Conservation (phyloP, 2,888 invertebrate genomes). For the Drosophila kokeensis region DNA sequence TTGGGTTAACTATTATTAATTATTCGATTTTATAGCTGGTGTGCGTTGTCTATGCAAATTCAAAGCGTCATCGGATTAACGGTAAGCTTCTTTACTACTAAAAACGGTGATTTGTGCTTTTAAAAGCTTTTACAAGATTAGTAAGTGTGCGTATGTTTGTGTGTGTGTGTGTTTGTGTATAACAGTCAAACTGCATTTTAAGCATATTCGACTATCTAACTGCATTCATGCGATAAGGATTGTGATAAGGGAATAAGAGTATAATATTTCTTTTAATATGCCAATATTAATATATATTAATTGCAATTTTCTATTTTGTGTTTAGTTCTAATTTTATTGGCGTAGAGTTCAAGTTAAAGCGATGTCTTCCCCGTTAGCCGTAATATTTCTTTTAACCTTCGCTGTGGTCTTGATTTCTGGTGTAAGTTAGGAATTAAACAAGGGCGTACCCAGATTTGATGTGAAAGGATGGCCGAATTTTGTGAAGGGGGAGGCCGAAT, state of each 20-base stretch:
- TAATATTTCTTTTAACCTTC: neutral
- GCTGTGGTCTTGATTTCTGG: neutral
- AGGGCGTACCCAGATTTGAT: neutral
- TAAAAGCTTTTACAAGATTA: neutral
- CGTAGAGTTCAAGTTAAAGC: neutral
- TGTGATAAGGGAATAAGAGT: neutral
- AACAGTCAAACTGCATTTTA: neutral
- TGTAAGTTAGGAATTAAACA: conserved; percentile 24
- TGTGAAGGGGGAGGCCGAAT: neutral
- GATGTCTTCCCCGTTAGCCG: neutral
- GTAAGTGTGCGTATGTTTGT: neutral
- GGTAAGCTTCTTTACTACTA: conserved; percentile 22
- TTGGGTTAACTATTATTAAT: neutral
- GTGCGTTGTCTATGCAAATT: conserved; percentile 7
- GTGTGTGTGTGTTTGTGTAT: neutral
- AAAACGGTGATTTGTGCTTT: conserved; percentile 1
- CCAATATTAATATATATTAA: neutral
- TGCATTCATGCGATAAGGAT: conserved; percentile 7
- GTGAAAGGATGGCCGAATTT: neutral
- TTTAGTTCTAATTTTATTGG: conserved; percentile 5
- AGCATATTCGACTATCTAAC: neutral
- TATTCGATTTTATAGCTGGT: conserved; percentile 31
- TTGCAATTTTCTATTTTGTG: neutral
- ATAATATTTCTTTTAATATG: neutral
- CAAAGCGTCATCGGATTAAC: conserved; percentile 11